phyloP scores from a whole-genome alignment of 1,140 invertebrate genomes.

The Aporrectodea caliginosa region DNA sequence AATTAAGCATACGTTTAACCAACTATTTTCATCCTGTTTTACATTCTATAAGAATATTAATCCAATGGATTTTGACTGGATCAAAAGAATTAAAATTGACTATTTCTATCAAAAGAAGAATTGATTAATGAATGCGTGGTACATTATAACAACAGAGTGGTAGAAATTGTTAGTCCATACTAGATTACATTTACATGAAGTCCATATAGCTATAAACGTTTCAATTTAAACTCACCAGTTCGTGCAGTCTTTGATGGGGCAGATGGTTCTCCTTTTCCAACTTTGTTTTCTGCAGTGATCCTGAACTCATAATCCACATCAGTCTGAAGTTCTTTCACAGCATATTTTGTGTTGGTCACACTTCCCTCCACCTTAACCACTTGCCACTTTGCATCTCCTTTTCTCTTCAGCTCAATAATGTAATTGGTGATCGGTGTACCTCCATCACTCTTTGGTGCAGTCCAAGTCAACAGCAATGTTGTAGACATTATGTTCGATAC shows the following conservation, averaged over 20 bases:
- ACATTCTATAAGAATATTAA: no score
- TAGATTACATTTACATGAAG: no score
- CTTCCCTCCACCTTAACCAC: neutral
- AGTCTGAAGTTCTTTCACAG: constrained; percentile 82
- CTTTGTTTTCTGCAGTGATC: constrained; percentile 89
- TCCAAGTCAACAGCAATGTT: constrained; percentile 89
- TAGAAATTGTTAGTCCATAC: no score
- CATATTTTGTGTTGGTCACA: constrained; percentile 65
- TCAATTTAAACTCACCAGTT: constrained; percentile 33
- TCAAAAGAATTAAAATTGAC: no score
- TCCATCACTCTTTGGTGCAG: constrained; percentile 80
- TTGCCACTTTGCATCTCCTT: constrained; percentile 19
- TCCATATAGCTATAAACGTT: no score
- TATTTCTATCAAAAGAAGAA: no score
- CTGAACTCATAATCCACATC: constrained; percentile 95
- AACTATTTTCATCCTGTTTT: no score
- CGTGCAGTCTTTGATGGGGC: constrained; percentile 15
- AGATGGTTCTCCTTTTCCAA: constrained; percentile 62
- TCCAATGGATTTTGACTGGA: no score
- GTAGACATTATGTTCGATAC: constrained; percentile 90
- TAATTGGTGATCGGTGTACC: constrained; percentile 95
- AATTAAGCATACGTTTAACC: no score
- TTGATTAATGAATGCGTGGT: no score
- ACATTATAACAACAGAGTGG: no score
- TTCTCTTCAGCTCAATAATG: constrained; percentile 56